Evolutionary conservation across 2,113 vertebrate species (phyloP).

Genomic region (Malurus melanocephalus): DNA sequence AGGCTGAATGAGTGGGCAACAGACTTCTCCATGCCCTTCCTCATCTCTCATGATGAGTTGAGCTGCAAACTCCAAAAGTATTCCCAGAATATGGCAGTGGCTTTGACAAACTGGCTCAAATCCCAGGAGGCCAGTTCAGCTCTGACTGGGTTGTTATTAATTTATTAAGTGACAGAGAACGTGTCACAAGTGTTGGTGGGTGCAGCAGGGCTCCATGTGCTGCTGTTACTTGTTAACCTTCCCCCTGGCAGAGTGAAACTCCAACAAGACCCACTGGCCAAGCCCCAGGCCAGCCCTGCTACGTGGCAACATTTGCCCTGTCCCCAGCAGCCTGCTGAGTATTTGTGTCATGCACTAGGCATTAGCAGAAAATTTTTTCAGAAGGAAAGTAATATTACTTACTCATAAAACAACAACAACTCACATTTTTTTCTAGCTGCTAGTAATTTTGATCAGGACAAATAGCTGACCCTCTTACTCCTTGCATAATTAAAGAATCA

Average conservation of each 20-base stretch:
- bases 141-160: neutral
- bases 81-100: neutral
- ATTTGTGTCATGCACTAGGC: neutral
- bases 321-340: neutral
- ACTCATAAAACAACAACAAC: neutral
- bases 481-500: slow-evolving; percentile 37
- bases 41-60: neutral
- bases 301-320: neutral
- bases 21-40: neutral
- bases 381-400: neutral
- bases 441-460: slow-evolving; percentile 1
- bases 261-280: too few species aligned
- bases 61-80: neutral
- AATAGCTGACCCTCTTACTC: neutral
- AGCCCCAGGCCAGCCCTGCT: neutral
- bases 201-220: neutral
- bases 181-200: neutral
- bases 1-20: neutral
- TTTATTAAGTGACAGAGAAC: neutral
- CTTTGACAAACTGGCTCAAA: neutral
- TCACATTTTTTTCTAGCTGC: neutral
- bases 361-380: neutral
- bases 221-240: neutral
- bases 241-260: neutral
- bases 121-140: neutral